Percentiles rank a stretch among this genome's conserved stretches.
These are phyloP conservation scores for Apodemia zela DNA, from an alignment of 2,888 invertebrate species.

Conservation along the genomic window DNA sequence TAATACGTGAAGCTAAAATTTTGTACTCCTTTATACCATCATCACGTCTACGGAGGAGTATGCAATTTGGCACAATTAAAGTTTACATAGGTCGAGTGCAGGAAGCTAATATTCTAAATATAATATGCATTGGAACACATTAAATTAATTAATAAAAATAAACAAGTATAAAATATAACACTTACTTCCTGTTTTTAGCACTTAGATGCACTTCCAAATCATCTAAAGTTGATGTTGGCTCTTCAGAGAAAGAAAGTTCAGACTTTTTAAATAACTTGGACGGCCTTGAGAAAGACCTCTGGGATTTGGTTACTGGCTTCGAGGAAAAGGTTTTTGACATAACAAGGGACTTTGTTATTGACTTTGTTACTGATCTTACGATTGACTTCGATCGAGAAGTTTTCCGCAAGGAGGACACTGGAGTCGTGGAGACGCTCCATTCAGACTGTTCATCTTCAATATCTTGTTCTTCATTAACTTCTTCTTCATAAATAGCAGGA, in stretches of 20 bases:
- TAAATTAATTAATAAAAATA: too few relatives aligned
- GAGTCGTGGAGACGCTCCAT: slow-evolving; percentile 45
- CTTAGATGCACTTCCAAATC: slow-evolving; percentile 51
- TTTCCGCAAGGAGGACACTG: slow-evolving; percentile 34
- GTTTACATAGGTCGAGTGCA: too few relatives aligned
- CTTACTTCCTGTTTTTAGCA: slow-evolving; percentile 29
- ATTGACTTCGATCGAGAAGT: slow-evolving; percentile 42
- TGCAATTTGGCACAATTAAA: too few relatives aligned
- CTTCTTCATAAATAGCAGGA: slow-evolving; percentile 36
- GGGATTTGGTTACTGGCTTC: slow-evolving; percentile 32
- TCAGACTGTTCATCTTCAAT: slow-evolving; percentile 42
- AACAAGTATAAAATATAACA: slow-evolving; percentile 15
- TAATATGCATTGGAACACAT: too few relatives aligned
- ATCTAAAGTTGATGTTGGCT: slow-evolving; percentile 41
- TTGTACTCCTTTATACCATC: too few relatives aligned
- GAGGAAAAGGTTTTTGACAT: slow-evolving; percentile 37
- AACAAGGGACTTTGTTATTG: slow-evolving; percentile 33
- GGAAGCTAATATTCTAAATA: too few relatives aligned
- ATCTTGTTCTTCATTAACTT: slow-evolving; percentile 34
- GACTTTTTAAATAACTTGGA: slow-evolving; percentile 33
- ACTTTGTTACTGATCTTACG: slow-evolving; percentile 29
- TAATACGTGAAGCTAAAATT: too few relatives aligned
- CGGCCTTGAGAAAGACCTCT: slow-evolving; percentile 35
- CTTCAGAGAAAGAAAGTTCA: slow-evolving; percentile 26
- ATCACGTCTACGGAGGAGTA: too few relatives aligned